Percentiles rank a stretch among this genome's conserved stretches.
Evolutionary conservation across 2,888 invertebrate species (phyloP).

Genomic region (Fragum whitleyi): DNA sequence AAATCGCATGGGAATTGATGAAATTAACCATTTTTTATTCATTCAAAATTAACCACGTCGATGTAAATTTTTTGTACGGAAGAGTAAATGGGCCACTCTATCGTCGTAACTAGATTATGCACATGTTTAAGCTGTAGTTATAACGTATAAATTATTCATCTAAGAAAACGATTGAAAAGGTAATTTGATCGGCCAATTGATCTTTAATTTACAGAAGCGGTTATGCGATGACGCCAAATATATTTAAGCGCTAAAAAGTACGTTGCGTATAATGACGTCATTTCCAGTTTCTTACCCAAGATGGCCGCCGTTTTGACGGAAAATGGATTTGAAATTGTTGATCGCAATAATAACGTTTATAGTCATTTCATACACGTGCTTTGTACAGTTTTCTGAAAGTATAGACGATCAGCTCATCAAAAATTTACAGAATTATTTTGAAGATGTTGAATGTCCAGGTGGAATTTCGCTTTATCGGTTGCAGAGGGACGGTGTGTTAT

Average conservation of each 20-base stretch:
- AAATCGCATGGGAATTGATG: no score
- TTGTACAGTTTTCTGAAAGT: slow-evolving; percentile 14
- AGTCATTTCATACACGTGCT: slow-evolving; percentile 30
- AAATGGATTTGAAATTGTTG: slow-evolving; percentile 3
- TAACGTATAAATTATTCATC: no score
- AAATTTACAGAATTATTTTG: not conserved
- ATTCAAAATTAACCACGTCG: no score
- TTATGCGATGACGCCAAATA: no score
- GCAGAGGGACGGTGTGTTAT: slow-evolving; percentile 3
- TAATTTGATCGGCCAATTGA: no score
- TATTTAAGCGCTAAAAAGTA: not conserved
- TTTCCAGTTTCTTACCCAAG: slow-evolving; percentile 28
- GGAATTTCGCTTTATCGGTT: slow-evolving; percentile 47
- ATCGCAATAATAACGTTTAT: slow-evolving; percentile 12
- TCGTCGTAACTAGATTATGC: no score
- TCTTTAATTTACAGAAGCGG: no score
- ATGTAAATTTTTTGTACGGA: no score
- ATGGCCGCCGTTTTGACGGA: slow-evolving; percentile 20
- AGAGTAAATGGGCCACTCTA: no score
- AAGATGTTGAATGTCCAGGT: slow-evolving; percentile 40
- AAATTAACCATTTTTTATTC: no score
- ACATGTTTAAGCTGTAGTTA: no score
- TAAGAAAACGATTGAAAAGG: no score
- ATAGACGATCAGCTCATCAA: not conserved
- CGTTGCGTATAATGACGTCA: slow-evolving; percentile 24